These are phyloP conservation scores for Melanotaenia parkinsoni DNA, from an alignment of 2,797 vertebrate species.

Conservation along the genomic window DNA sequence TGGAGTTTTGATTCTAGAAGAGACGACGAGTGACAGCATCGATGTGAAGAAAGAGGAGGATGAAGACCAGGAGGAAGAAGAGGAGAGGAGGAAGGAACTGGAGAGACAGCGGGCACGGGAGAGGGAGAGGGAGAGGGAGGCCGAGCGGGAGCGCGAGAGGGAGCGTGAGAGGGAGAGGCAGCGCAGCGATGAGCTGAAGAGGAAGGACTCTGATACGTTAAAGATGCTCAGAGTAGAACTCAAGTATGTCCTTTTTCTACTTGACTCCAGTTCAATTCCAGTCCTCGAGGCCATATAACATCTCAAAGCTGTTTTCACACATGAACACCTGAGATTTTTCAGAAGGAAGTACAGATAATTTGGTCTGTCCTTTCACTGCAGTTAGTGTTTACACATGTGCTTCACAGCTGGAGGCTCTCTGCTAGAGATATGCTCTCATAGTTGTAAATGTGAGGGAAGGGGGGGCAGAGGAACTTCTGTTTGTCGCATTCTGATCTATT, in stretches of 20 bases:
- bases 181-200: conserved; percentile 89
- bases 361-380: background rate
- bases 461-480: background rate
- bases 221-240: conserved; percentile 90
- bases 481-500: background rate
- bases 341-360: background rate
- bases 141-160: conserved; percentile 79
- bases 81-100: conserved; percentile 86
- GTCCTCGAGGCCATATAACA: background rate
- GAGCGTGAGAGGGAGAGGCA: conserved; percentile 84
- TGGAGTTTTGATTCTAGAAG: conserved; percentile 77
- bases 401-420: background rate
- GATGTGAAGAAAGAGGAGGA: conserved; percentile 87
- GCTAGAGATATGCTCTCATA: background rate
- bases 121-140: conserved; percentile 83
- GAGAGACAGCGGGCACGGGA: conserved; percentile 85
- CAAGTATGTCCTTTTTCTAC: conserved; percentile 80
- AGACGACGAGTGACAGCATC: conserved; percentile 78
- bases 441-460: background rate
- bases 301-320: background rate
- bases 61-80: conserved; percentile 86
- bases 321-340: background rate
- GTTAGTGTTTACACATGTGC: background rate
- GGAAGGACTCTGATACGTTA: conserved; percentile 91
- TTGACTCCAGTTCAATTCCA: background rate